phyloP scores from a whole-genome alignment of 2,797 vertebrate genomes.

The Psittacula echo region DNA sequence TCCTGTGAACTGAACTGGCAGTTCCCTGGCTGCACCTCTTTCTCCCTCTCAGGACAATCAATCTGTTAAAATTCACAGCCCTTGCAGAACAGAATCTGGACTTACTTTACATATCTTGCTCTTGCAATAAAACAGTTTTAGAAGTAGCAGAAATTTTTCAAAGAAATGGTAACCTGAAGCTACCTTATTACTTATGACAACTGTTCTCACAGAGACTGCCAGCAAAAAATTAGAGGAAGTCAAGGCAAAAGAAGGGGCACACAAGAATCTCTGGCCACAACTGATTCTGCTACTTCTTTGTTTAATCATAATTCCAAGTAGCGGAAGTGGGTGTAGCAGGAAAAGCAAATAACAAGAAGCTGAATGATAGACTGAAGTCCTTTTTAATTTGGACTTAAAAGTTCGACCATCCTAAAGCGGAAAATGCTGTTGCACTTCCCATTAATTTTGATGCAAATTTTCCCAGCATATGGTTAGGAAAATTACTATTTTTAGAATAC shows the following conservation, averaged over 20 bases:
- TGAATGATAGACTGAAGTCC: constrained; percentile 7
- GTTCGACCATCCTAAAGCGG: background rate
- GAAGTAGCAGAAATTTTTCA: background rate
- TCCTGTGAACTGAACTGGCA: background rate
- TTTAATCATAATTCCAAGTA: constrained; percentile 53
- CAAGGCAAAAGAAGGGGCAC: constrained; percentile 23
- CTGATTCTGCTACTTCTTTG: constrained; percentile 35
- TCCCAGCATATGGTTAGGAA: background rate
- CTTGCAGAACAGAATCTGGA: background rate
- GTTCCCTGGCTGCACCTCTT: background rate
- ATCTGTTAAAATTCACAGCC: background rate
- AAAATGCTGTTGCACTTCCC: background rate
- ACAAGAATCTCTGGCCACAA: constrained; percentile 15
- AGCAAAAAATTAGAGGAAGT: constrained; percentile 51
- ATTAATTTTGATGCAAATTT: constrained; percentile 11
- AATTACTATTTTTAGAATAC: constrained; percentile 11
- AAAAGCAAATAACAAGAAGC: constrained; percentile 58
- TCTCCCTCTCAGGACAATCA: background rate
- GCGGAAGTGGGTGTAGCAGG: constrained; percentile 65
- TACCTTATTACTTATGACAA: background rate
- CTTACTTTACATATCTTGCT: background rate
- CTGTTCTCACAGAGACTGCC: constrained; percentile 19
- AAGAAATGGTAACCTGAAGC: background rate
- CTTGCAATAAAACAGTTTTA: background rate
- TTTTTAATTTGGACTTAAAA: constrained; percentile 23